phyloP scores from a whole-genome alignment of 2,797 vertebrate genomes.

The Rachycentron canadum region DNA sequence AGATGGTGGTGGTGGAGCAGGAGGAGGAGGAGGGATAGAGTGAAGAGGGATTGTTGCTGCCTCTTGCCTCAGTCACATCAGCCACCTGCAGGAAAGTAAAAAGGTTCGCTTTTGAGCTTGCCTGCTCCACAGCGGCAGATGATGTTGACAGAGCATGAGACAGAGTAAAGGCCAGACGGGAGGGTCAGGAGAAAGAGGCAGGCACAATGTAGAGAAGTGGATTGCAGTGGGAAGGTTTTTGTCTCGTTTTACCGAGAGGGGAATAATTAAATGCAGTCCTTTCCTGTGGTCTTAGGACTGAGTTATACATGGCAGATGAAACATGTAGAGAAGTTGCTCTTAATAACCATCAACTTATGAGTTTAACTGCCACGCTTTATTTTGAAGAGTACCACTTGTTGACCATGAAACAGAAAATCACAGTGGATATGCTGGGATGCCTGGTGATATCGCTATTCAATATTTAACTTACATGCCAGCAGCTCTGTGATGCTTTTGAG shows the following conservation, averaged over 20 bases:
- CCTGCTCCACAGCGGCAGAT: constrained; percentile 73
- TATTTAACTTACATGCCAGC: neutral
- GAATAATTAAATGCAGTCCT: constrained; percentile 67
- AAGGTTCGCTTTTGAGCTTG: constrained; percentile 70
- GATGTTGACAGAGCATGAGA: constrained; percentile 80
- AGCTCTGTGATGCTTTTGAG: neutral
- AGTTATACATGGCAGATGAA: constrained; percentile 38
- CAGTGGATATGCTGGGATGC: neutral
- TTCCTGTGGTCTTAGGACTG: constrained; percentile 31
- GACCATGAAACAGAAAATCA: neutral
- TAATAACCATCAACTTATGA: constrained; percentile 5
- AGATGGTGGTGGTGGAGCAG: constrained; percentile 27
- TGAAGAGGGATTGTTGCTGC: constrained; percentile 75
- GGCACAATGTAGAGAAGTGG: constrained; percentile 64
- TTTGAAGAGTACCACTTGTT: constrained; percentile 5
- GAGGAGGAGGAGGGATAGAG: constrained; percentile 28
- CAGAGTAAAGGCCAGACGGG: constrained; percentile 65
- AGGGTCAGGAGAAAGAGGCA: constrained; percentile 61
- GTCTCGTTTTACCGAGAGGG: constrained; percentile 55
- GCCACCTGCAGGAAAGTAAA: constrained; percentile 83
- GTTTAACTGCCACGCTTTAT: neutral
- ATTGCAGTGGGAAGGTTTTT: constrained; percentile 68
- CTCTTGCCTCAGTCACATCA: constrained; percentile 77
- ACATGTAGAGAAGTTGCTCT: constrained; percentile 23
- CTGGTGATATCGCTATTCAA: constrained; percentile 2